Base-by-base conservation (phyloP, 2,113 vertebrate species). In the Seriola aureovittata region DNA sequence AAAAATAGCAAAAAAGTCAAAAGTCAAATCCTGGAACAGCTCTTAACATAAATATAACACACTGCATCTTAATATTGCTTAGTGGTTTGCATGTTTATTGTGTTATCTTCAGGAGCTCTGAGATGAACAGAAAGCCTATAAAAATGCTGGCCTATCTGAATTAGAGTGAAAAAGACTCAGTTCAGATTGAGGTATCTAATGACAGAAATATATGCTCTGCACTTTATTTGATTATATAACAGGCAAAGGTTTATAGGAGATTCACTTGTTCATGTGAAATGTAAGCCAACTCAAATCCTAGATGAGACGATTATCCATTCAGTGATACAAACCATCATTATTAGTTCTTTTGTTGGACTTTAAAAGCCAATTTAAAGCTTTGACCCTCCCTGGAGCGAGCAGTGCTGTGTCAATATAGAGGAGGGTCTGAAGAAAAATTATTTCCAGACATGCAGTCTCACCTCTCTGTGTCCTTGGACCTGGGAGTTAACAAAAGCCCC, bases 381-480 rank as follows among this genome's bases (percentile, higher is more conserved):
- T 66, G 67, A 79, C 67, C 68, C 38, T 71, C 38, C 48, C 4
- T 25, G 34, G 29, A 69, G 48, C 8, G 29, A 69, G 48, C 8
- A 6, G 48, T 46, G 65, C 52, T 32, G 44, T 12, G n/a, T 60
- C 8, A 3, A 62, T 25, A 10, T 13, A 38, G 44, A 25, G 46
- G 17, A 34, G 19, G 19, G 12, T 23, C 38, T 44, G 78, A 16
- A 23, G 54, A 67, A n/a, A 77, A 69, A 44, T 44, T 46, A 70
- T 78, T 81, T 72, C 57, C 81, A 62, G 60, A 70, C 57, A 44
- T 42, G 48, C 62, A 4, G 65, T 46, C 95, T 94, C 81, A 98
- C 98, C 97, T 99, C 98, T 91, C 94, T 93, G 93, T 99, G 98
- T 65, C 98, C 98, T 91, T 98, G 98, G 90, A 98, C 97, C 95